A percentile compares a stretch with the other conserved stretches of the same genome.
Conservation (phyloP, 2,888 invertebrate genomes). For the Idaea straminata region DNA sequence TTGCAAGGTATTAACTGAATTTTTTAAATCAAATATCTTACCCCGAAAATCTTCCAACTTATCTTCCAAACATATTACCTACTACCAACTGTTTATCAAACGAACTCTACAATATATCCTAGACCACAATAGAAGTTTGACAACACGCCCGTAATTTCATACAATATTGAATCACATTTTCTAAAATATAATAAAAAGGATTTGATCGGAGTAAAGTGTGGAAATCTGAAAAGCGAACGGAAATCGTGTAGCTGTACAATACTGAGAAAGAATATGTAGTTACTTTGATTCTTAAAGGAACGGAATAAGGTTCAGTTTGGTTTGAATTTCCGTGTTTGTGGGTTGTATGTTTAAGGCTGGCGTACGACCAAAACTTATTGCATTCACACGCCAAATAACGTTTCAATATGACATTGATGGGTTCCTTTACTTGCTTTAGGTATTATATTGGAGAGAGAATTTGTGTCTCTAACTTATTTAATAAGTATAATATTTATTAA, state of each 20-base stretch:
- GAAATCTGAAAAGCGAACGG: background rate
- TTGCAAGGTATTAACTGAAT: too few species aligned
- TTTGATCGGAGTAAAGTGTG: background rate
- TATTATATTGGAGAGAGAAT: background rate
- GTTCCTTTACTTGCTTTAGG: background rate
- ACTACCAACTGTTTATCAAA: background rate
- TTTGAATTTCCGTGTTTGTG: background rate
- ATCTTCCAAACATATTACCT: too few species aligned
- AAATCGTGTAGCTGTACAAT: background rate
- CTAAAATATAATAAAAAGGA: constrained; percentile 1
- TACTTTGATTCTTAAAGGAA: background rate
- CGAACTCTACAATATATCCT: background rate
- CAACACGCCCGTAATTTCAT: background rate
- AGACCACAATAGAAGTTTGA: background rate
- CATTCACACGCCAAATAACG: constrained; percentile 1
- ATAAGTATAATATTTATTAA: too few species aligned
- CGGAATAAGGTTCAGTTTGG: background rate
- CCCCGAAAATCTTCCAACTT: too few species aligned
- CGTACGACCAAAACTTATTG: constrained; percentile 1
- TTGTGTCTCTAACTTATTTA: too few species aligned
- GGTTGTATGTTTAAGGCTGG: background rate
- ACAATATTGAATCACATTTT: background rate
- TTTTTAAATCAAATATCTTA: too few species aligned
- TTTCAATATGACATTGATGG: background rate
- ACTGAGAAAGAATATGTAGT: background rate